Percentiles rank a stretch among this genome's conserved stretches.
These are phyloP conservation scores for Chymomyza caudatula DNA, from an alignment of 2,888 invertebrate species.

Conservation along the genomic window DNA sequence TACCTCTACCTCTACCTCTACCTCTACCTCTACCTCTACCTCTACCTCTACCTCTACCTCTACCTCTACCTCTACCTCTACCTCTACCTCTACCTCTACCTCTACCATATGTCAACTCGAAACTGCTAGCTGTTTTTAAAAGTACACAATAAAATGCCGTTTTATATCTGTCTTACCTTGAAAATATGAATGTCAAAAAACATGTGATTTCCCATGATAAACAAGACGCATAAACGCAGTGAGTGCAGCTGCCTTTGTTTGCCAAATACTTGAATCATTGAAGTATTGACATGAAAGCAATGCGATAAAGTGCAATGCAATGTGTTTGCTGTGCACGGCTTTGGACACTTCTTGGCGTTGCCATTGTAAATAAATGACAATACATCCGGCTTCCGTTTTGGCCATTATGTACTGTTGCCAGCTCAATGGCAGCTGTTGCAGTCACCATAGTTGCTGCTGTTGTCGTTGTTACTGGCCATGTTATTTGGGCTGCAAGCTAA, in stretches of 20 bases:
- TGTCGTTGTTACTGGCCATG: constrained; percentile 10
- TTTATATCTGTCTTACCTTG: too few species aligned
- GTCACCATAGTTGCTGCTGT: constrained; percentile 7
- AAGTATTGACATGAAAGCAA: constrained; percentile 28
- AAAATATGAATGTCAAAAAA: too few species aligned
- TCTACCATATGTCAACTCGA: too few species aligned
- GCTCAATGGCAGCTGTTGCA: constrained; percentile 24
- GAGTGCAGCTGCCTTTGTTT: background rate
- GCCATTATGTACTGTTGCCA: constrained; percentile 12
- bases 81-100: too few species aligned
- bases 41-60: too few species aligned
- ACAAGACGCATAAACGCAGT: background rate
- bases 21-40: too few species aligned
- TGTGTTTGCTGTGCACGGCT: constrained; percentile 28
- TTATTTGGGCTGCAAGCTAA: constrained; percentile 9
- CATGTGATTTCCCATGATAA: too few species aligned
- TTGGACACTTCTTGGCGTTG: constrained; percentile 14
- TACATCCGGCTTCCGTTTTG: constrained; percentile 36
- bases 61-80: too few species aligned
- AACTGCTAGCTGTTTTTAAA: too few species aligned
- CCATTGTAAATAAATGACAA: constrained; percentile 43
- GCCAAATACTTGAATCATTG: constrained; percentile 11
- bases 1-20: too few species aligned
- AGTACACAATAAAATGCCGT: too few species aligned
- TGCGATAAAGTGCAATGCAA: constrained; percentile 12